Conservation (phyloP, 2,113 vertebrate species). For the Phaethornis superciliosus region DNA sequence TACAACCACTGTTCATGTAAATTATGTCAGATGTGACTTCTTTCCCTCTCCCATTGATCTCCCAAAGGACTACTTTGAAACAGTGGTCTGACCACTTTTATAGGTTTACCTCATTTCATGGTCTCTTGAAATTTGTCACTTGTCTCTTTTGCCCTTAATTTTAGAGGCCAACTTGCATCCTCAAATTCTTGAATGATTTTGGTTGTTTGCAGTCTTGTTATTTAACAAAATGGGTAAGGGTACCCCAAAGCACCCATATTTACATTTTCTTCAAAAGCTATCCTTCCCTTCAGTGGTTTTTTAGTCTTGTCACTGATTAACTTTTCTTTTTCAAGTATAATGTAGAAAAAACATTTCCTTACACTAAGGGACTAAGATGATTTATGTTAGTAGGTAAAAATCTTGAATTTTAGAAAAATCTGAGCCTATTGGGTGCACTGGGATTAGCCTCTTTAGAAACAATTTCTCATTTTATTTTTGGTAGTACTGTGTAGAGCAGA, state of each 20-base stretch:
- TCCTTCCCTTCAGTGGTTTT: background rate
- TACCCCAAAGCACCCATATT: background rate
- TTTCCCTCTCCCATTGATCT: background rate
- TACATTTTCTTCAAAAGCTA: background rate
- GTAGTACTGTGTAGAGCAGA: background rate
- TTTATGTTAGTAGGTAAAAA: background rate
- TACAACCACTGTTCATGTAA: background rate
- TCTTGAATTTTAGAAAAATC: background rate
- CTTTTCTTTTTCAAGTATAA: background rate
- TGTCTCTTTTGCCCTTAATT: background rate
- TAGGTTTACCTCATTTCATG: background rate
- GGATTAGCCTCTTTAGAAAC: background rate
- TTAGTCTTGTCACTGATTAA: background rate
- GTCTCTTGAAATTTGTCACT: background rate
- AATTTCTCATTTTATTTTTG: background rate
- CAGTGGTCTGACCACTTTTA: background rate
- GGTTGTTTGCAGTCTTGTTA: background rate
- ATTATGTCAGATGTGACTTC: background rate
- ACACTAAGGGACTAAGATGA: background rate
- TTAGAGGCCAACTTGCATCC: background rate
- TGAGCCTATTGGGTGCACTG: background rate
- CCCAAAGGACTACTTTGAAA: background rate
- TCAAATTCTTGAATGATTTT: background rate
- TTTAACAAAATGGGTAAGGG: background rate
- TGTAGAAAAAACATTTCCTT: background rate